Evolutionary conservation across 2,797 vertebrate species (phyloP).

Genomic region (Chromis chromis): DNA sequence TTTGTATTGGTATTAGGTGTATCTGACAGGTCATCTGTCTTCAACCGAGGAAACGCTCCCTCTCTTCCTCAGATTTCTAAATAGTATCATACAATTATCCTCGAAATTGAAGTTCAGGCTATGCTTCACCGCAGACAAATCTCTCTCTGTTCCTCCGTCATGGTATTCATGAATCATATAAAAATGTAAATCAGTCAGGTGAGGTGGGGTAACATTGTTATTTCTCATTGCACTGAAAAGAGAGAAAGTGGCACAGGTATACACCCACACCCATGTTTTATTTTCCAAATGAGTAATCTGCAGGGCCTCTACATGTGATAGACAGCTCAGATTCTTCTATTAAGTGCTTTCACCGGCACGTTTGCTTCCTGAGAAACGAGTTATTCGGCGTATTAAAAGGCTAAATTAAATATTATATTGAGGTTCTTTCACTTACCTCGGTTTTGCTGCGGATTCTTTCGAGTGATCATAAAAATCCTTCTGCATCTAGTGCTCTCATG

Average conservation of each 20-base stretch:
- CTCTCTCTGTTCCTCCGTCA: conserved; percentile 41
- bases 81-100: conserved; percentile 74
- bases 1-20: conserved; percentile 74
- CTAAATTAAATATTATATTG: conserved; percentile 44
- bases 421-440: conserved; percentile 38
- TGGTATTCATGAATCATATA: conserved; percentile 70
- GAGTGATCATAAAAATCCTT: conserved; percentile 45
- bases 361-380: conserved; percentile 33
- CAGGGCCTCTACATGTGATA: conserved; percentile 20
- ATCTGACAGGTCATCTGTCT: conserved; percentile 79
- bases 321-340: conserved; percentile 49
- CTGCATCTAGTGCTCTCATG: conserved; percentile 31
- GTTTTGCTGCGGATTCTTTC: conserved; percentile 26
- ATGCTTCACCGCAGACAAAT: conserved; percentile 58
- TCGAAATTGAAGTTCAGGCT: conserved; percentile 67
- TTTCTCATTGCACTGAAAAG: conserved; percentile 46
- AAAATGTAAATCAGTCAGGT: conserved; percentile 77
- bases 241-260: conserved; percentile 49
- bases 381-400: conserved; percentile 36
- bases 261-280: conserved; percentile 30
- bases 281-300: conserved; percentile 46
- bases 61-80: conserved; percentile 70
- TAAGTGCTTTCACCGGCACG: conserved; percentile 50
- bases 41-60: conserved; percentile 54
- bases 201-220: conserved; percentile 65